Evolutionary conservation across 2,797 vertebrate genomes (phyloP).

Genomic region (Phataginus tetradactyla): DNA sequence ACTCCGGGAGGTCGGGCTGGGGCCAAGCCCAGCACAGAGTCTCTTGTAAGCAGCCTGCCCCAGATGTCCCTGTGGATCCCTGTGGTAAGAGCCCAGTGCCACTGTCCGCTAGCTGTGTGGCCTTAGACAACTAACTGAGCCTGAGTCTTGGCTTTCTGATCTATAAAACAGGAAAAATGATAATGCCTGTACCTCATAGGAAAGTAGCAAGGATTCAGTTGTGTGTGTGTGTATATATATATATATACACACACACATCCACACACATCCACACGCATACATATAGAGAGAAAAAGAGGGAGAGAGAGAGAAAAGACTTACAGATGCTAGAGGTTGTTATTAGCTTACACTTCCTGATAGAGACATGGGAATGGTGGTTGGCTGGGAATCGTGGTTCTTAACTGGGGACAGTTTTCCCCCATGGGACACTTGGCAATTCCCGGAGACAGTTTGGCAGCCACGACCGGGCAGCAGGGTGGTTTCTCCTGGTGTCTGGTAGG

Average conservation of each 20-base stretch:
- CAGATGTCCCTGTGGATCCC: not conserved
- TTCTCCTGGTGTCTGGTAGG: not conserved
- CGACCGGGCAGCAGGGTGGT: rapidly evolving
- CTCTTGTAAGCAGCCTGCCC: not conserved
- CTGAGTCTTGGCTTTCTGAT: not conserved
- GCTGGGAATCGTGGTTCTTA: not conserved
- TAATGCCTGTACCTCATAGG: not conserved
- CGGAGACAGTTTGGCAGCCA: not conserved
- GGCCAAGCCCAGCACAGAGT: not conserved
- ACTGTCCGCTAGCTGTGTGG: not conserved
- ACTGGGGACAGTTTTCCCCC: not conserved
- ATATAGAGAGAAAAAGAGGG: not conserved
- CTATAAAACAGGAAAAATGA: not conserved
- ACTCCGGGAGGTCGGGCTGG: not conserved
- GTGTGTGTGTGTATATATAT: no score
- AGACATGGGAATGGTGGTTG: not conserved
- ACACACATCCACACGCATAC: no score
- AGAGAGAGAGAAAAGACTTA: not conserved
- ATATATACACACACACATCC: not conserved
- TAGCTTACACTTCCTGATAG: not conserved
- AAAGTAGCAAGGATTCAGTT: not conserved
- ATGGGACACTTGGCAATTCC: not conserved
- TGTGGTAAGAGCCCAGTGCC: not conserved
- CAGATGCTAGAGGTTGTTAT: not conserved
- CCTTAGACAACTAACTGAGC: not conserved